A percentile compares a stretch with the other conserved stretches of the same genome.
These are phyloP conservation scores for Siderastrea siderea DNA, from an alignment of 92 coral and sea anemone genomes.

Conservation along the genomic window DNA sequence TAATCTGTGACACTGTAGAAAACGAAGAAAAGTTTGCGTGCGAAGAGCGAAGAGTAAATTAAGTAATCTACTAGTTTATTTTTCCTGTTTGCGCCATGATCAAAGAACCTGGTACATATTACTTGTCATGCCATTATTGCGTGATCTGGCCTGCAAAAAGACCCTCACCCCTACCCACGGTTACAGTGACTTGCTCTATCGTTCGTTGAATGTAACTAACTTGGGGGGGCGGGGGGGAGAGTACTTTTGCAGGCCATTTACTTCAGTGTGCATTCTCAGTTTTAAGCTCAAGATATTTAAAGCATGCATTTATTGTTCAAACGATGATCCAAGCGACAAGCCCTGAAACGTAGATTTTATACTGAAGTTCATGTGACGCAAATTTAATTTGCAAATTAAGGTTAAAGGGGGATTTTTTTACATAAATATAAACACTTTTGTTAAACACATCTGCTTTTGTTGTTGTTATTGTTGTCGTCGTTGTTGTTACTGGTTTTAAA, in stretches of 20 bases:
- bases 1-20: not conserved
- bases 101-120: too few species aligned
- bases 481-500: not conserved
- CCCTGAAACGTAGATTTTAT: not conserved
- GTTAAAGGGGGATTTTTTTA: conserved; percentile 8
- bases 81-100: too few species aligned
- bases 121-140: too few species aligned
- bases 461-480: not conserved
- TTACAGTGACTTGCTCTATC: not conserved
- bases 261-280: not conserved
- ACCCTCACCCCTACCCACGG: not conserved
- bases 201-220: not conserved
- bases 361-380: not conserved
- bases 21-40: not conserved
- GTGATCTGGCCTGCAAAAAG: not conserved
- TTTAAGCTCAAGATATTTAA: conserved; percentile 16
- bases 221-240: not conserved
- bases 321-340: not conserved
- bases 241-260: not conserved
- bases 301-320: not conserved
- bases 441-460: not conserved
- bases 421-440: conserved; percentile 23
- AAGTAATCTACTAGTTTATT: too few species aligned
- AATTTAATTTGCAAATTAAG: conserved; percentile 28
- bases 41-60: too few species aligned